Percentiles rank a stretch among this genome's conserved stretches.
These are phyloP conservation scores for Nematostella vectensis DNA, from an alignment of 92 coral and sea anemone species.

Conservation along the genomic window DNA sequence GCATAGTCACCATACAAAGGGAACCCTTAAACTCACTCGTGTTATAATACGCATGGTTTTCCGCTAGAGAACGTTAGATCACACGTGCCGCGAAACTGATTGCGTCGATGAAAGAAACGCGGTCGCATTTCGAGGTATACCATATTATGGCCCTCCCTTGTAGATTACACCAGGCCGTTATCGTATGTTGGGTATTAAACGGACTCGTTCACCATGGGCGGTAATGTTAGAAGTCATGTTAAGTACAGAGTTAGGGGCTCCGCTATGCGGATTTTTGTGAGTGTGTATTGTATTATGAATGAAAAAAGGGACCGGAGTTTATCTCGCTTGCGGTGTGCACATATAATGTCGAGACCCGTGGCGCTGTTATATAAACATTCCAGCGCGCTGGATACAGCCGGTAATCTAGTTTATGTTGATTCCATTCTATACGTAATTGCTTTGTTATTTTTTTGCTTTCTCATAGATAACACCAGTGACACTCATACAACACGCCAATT, in stretches of 20 bases:
- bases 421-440: constrained; percentile 16
- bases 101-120: constrained; percentile 13
- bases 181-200: not conserved
- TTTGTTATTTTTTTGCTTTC: constrained; percentile 4
- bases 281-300: too few relatives aligned
- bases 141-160: not conserved
- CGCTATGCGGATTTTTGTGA: too few relatives aligned
- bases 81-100: too few relatives aligned
- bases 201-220: too few relatives aligned
- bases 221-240: too few relatives aligned
- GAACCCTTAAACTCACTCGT: too few relatives aligned
- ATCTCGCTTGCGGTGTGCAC: not conserved
- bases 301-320: too few relatives aligned
- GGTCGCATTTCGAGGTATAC: too few relatives aligned
- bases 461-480: constrained; percentile 23
- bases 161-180: not conserved
- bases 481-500: not conserved
- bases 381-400: constrained; percentile 2
- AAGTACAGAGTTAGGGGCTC: too few relatives aligned
- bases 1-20: too few relatives aligned
- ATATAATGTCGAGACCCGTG: constrained; percentile 26
- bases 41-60: too few relatives aligned
- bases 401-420: constrained; percentile 39
- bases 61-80: too few relatives aligned
- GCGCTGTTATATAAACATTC: constrained; percentile 22